Base-by-base conservation (phyloP, 2,113 vertebrate genomes). In the Oncorhynchus gorbuscha region DNA sequence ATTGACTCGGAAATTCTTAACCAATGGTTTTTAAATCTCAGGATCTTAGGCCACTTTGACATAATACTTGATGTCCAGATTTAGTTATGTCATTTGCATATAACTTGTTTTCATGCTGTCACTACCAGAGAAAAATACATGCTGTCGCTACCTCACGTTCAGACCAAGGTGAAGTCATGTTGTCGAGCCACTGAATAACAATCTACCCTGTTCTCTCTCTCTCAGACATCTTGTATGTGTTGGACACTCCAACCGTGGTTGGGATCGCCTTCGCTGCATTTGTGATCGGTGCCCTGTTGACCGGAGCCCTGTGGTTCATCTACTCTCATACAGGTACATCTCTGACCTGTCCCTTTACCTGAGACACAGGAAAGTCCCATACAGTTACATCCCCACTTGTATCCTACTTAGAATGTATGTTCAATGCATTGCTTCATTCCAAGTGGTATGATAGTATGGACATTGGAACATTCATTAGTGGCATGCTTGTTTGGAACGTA, bases 251-350 rank as follows among this genome's bases (percentile, higher is more conserved):
- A 1, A 96, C 95, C 0, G 97, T 99, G n/a, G 96, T 98, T 88
- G 96, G 96, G 76, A 99, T 99, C 5, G 97, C 97, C 0, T 99
- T 99, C 5, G 95, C 96, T 0, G 97, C 97, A 0, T 99, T 99
- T 55, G 91, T 97, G 6, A 98, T 99, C 0, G 97, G 97, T 20
- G 97, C 96, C 7, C 91, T 99, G 83, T 89, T 99, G 74, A 99
- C 96, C 0, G 97, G 96, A 72, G 97, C 97, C 1, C 90, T 99
- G 82, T 99, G 97, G 97, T 98, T 96, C 73, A 99, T 99, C 93
- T 98, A 99, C 86, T 95, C 97, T 0, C 97, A 95, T 90, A 99
- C 97, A 92, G 96, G 97, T 99, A 78, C 79, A 94, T 79, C n/a
- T 55, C 30, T 76, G 6, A 62, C 22, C 62, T 7, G 5, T 45